phyloP scores from a whole-genome alignment of 2,888 invertebrate genomes.

The Merodon equestris region DNA sequence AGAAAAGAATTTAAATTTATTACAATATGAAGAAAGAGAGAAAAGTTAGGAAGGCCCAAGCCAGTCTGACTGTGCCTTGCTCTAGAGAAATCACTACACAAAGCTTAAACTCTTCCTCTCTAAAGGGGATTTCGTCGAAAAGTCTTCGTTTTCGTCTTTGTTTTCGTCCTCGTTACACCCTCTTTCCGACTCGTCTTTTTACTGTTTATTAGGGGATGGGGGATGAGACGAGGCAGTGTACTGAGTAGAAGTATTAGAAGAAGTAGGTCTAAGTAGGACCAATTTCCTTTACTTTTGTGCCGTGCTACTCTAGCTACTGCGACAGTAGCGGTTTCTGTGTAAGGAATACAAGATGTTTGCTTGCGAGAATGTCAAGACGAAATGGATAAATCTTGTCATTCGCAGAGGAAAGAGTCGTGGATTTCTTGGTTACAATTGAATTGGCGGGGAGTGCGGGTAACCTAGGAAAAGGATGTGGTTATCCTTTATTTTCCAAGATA shows the following conservation, averaged over 20 bases:
- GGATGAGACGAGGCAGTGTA: not conserved
- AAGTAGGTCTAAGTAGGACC: slow-evolving; percentile 44
- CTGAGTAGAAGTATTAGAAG: slow-evolving; percentile 13
- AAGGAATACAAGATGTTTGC: slow-evolving; percentile 60
- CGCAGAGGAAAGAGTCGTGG: slow-evolving; percentile 54
- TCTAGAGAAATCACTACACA: slow-evolving; percentile 47
- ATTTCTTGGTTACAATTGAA: slow-evolving; percentile 63
- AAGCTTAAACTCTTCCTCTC: slow-evolving; percentile 42
- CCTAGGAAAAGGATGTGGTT: slow-evolving; percentile 13
- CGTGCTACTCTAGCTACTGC: slow-evolving; percentile 11
- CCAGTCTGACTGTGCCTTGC: not conserved
- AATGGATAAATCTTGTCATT: slow-evolving; percentile 69
- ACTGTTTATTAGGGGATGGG: no score
- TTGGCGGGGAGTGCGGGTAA: slow-evolving; percentile 5
- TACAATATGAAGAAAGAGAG: slow-evolving; percentile 20
- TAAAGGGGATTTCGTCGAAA: slow-evolving; percentile 24
- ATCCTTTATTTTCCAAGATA: slow-evolving; percentile 18
- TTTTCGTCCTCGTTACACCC: no score
- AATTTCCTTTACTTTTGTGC: slow-evolving; percentile 25
- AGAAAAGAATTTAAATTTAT: slow-evolving; percentile 65
- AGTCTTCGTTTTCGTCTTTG: not conserved
- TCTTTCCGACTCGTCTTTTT: no score
- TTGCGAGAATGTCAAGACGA: slow-evolving; percentile 65
- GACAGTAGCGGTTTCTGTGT: slow-evolving; percentile 10
- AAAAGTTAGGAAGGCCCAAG: slow-evolving; percentile 1